Percentiles rank a stretch among this genome's conserved stretches.
Evolutionary conservation across 2,888 invertebrate genomes (phyloP).

Genomic region (Chrysina gloriosa): DNA sequence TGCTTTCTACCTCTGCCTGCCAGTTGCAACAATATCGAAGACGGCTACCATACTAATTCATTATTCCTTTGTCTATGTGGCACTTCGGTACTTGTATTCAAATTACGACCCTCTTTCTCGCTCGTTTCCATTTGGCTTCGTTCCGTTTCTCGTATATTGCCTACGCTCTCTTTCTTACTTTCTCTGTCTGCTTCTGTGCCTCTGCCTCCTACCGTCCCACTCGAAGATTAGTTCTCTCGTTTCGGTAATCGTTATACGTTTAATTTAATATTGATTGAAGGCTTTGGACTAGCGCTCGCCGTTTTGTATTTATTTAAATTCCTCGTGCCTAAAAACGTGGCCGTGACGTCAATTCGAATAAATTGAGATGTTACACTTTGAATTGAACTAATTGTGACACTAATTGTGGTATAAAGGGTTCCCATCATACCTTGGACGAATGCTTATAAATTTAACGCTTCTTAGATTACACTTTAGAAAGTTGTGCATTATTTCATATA

Average conservation of each 20-base stretch:
- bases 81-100: slow-evolving; percentile 42
- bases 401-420: neutral
- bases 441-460: neutral
- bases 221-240: slow-evolving; percentile 38
- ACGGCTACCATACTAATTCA: slow-evolving; percentile 51
- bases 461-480: too few relatives aligned
- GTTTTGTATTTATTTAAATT: slow-evolving; percentile 38
- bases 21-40: slow-evolving; percentile 48
- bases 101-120: slow-evolving; percentile 38
- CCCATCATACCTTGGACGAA: neutral
- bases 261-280: slow-evolving; percentile 43
- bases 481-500: too few relatives aligned
- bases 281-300: slow-evolving; percentile 20
- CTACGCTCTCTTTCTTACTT: neutral
- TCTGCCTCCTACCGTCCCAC: slow-evolving; percentile 11
- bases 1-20: slow-evolving; percentile 50
- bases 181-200: neutral
- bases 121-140: neutral
- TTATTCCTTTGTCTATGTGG: slow-evolving; percentile 47
- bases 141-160: neutral
- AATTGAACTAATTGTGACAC: slow-evolving; percentile 4
- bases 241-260: slow-evolving; percentile 40
- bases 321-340: slow-evolving; percentile 7
- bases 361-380: slow-evolving; percentile 11
- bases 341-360: slow-evolving; percentile 25